A percentile compares a stretch with the other conserved stretches of the same genome.
These are phyloP conservation scores for Neogobius melanostomus DNA, from an alignment of 2,113 vertebrate genomes.

Conservation along the genomic window DNA sequence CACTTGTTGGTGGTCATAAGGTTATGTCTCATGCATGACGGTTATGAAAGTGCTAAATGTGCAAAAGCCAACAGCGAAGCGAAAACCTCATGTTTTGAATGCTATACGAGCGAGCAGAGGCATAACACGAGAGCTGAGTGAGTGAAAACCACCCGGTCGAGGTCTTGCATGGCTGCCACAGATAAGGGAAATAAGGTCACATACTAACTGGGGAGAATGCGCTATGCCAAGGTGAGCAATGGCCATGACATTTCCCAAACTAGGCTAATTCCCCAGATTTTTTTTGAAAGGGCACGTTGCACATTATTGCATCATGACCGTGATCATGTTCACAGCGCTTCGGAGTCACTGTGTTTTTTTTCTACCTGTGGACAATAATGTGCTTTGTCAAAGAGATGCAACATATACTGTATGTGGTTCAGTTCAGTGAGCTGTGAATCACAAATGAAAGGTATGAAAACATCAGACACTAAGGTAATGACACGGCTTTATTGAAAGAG, in stretches of 20 bases:
- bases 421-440: conserved; percentile 26
- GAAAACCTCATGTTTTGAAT: conserved; percentile 27
- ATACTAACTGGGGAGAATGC: conserved; percentile 64
- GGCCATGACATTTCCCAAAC: conserved; percentile 74
- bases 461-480: conserved; percentile 23
- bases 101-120: conserved; percentile 12
- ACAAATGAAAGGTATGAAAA: conserved; percentile 31
- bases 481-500: neutral
- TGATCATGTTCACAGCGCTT: conserved; percentile 47
- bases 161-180: conserved; percentile 65
- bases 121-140: conserved; percentile 24
- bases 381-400: conserved; percentile 25
- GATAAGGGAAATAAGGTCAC: conserved; percentile 75
- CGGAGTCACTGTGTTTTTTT: conserved; percentile 9
- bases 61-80: neutral
- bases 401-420: conserved; percentile 6
- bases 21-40: neutral
- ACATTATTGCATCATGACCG: conserved; percentile 62
- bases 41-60: conserved; percentile 3
- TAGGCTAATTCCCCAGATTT: conserved; percentile 71
- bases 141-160: conserved; percentile 55
- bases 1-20: neutral
- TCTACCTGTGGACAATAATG: neutral
- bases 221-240: conserved; percentile 65
- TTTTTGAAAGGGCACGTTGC: conserved; percentile 64